Base-by-base conservation (phyloP, 2,113 vertebrate species). In the Miniopterus natalensis region DNA sequence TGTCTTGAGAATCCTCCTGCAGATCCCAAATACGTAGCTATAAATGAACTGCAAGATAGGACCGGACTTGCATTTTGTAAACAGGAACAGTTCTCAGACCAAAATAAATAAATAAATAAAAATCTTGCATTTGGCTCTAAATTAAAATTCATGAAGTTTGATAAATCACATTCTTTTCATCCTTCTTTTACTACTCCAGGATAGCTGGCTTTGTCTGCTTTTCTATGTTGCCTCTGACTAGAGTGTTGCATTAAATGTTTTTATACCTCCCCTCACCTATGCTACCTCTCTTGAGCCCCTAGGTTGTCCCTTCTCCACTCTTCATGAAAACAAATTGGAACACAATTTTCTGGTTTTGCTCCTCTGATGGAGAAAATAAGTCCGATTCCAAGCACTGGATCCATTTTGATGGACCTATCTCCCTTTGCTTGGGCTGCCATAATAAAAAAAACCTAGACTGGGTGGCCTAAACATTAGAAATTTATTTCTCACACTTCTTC, bases 21-120 rank as follows among this genome's bases (percentile, higher is more conserved):
- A 81, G 21, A 95, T 87, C 36, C 68, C 55, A 84, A 65, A 89
- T 84, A 75, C 63, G 71, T 57, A 84, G 63, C 81, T 95, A 94
- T 70, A 95, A 96, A 95, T 80, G 83, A 97, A 92, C 93, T 94
- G 36, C 21, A 75, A 95, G 87, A 84, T 84, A 94, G 53, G 74
- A 53, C 47, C 81, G 95, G 95, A 66, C 47, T 70, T 92, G 47
- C 40, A 57, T 92, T 88, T 63, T 96, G 13, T 94, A 95, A 97
- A 95, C 75, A 96, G 65, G 81, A 90, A 92, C 2, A 12, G 31
- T 84, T 94, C 79, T 84, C 89, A 90, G 73, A 80, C 42, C 5
- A 51, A 79, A 71, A 65, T 85, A 92, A 83, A 45, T 55, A 14
- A 25, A 9, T 9, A 75, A 75, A 45, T 3, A 10, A 73, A 7